phyloP scores from a whole-genome alignment of 1,140 invertebrate species.

The Drosophila ogumai region DNA sequence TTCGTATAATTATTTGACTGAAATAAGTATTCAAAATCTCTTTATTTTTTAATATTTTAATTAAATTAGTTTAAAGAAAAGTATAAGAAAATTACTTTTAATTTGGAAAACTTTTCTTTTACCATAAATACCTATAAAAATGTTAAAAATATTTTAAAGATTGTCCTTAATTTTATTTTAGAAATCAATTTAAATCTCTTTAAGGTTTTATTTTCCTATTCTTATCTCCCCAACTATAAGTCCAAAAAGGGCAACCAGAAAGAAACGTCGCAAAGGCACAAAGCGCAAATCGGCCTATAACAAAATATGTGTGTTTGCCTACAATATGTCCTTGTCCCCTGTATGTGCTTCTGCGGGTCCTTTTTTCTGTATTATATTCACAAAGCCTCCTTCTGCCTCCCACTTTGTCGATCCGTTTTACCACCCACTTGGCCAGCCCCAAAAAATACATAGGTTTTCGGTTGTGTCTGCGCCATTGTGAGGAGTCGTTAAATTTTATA shows the following conservation, averaged over 20 bases:
- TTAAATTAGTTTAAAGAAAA: too few species aligned
- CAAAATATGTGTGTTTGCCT: conserved; percentile 61
- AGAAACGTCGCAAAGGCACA: conserved; percentile 49
- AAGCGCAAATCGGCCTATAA: conserved; percentile 72
- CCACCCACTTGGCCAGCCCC: conserved; percentile 7
- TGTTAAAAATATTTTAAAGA: too few species aligned
- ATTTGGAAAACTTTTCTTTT: too few species aligned
- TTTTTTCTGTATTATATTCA: conserved; percentile 16
- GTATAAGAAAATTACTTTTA: too few species aligned
- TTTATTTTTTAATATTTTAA: too few species aligned
- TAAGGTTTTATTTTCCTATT: background rate
- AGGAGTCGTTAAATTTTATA: conserved; percentile 73
- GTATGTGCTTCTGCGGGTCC: conserved; percentile 13
- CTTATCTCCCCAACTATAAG: background rate
- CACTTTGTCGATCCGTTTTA: background rate
- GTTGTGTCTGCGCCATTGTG: conserved; percentile 45
- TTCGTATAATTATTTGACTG: too few species aligned
- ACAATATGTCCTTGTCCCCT: conserved; percentile 32
- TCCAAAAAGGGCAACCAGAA: conserved; percentile 1
- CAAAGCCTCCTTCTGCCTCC: background rate
- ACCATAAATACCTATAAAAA: too few species aligned
- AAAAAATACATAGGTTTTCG: conserved; percentile 42
- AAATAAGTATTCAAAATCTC: too few species aligned
- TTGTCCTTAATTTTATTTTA: too few species aligned
- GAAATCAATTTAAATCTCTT: too few species aligned